Conservation (phyloP, 2,113 vertebrate genomes). For the Haemorhous mexicanus region DNA sequence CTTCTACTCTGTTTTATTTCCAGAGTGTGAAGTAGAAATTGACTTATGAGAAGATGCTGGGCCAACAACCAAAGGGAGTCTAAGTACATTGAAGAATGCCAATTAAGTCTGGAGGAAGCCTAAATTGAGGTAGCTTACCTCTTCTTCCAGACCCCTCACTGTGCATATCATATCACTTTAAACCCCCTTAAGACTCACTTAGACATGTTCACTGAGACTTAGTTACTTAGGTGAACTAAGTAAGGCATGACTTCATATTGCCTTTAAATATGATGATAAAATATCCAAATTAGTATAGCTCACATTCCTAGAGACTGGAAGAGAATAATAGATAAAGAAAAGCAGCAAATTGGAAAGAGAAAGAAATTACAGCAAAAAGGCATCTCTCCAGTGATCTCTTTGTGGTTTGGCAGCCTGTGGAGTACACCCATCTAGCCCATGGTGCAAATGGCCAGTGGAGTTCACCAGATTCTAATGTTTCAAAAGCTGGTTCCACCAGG, state of each 20-base stretch:
- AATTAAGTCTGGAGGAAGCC: slow-evolving; percentile 39
- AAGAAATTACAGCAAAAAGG: neutral
- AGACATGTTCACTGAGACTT: neutral
- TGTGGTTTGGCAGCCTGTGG: neutral
- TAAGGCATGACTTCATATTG: neutral
- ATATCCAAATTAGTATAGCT: neutral
- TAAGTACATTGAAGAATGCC: slow-evolving; percentile 33
- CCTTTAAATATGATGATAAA: neutral
- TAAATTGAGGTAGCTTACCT: neutral
- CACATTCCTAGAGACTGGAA: neutral
- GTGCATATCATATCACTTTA: neutral
- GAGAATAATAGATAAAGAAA: neutral
- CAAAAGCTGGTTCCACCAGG: neutral
- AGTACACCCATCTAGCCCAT: accelerated
- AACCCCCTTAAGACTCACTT: neutral
- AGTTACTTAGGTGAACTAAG: neutral
- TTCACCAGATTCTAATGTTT: neutral
- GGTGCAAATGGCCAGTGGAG: neutral
- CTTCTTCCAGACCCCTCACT: neutral
- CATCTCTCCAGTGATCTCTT: neutral
- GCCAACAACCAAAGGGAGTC: slow-evolving; percentile 12
- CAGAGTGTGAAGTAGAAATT: slow-evolving; percentile 59
- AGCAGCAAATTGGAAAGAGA: neutral
- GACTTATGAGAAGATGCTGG: slow-evolving; percentile 53
- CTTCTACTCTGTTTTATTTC: slow-evolving; percentile 70